Conservation (phyloP, 1,140 invertebrate species). For the Rhyacophila brunnea region DNA sequence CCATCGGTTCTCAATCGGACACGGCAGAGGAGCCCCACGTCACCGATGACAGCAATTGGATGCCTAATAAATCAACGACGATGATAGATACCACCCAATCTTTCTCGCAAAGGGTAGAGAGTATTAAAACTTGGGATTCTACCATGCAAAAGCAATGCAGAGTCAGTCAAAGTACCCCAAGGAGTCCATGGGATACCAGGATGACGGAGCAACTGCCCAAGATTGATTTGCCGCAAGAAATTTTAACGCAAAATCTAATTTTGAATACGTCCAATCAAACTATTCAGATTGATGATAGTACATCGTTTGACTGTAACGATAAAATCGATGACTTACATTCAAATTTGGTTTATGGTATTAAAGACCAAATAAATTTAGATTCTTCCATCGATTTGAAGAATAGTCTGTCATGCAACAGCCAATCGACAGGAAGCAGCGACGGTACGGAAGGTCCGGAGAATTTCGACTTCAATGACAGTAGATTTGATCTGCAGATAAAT, state of each 20-base stretch:
- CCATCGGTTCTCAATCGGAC: constrained; percentile 24
- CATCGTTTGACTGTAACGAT: constrained; percentile 17
- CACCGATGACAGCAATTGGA: constrained; percentile 16
- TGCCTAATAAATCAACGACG: constrained; percentile 13
- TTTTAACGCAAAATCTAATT: constrained; percentile 13
- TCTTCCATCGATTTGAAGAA: constrained; percentile 14
- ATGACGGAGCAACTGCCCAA: constrained; percentile 9
- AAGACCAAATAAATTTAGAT: constrained; percentile 13
- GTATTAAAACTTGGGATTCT: constrained; percentile 28
- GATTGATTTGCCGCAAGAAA: constrained; percentile 19
- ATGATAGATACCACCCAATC: constrained; percentile 18
- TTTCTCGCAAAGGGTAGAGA: constrained; percentile 10
- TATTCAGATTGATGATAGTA: constrained; percentile 13
- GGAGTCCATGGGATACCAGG: constrained; percentile 21
- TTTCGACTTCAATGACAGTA: constrained; percentile 23
- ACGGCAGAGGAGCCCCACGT: constrained; percentile 12
- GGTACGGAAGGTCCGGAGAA: constrained; percentile 8
- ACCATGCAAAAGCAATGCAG: constrained; percentile 15
- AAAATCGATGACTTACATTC: constrained; percentile 22
- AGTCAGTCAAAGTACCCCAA: constrained; percentile 4
- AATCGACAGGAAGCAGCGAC: constrained; percentile 1
- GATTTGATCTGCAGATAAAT: constrained; percentile 31
- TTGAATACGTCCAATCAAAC: constrained; percentile 17
- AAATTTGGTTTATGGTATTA: constrained; percentile 23
- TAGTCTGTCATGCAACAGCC: constrained; percentile 9